Base-by-base conservation (phyloP, 2,113 vertebrate genomes). In the Panthera uncia region DNA sequence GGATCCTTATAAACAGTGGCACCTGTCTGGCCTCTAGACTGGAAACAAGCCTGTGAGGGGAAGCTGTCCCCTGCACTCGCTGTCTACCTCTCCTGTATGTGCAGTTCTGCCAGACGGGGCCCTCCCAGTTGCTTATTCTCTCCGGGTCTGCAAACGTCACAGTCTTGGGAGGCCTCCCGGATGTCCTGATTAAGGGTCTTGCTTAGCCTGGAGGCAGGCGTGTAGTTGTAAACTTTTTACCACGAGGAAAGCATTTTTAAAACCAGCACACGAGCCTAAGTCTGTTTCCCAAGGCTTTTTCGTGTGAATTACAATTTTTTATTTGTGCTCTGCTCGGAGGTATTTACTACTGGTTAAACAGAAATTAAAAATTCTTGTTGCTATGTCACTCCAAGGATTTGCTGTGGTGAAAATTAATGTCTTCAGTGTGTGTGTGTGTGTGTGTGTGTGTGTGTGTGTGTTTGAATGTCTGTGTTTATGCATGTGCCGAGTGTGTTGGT, bases 291-390 rank as follows among this genome's bases (percentile, higher is more conserved):
- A 79, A 92, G 36, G 0, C 31, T 92, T 95, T 97, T 81, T 11
- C 94, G 93, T 96, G 16, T 83, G 41, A 84, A 38, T 88, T 92
- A 91, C 63, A 92, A 7, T 97, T 96, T 85, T 78, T 5, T 97
- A 66, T 95, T 82, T 91, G 66, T 89, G 84, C 80, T 97, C 18
- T 79, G 69, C 73, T 61, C 61, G n/a, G 91, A 74, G 83, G 91
- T 74, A 29, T 69, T 97, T 36, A 45, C 36, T 48, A 76, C 66
- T 85, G 55, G n/a, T 96, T 97, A 81, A 96, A 68, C 4, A 71
- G 36, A 91, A 97, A 91, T 97, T 92, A 65, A 69, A 74, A 97
- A 86, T 96, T 87, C 88, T 89, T 86, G 71, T 19, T 98, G 14
- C 57, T 87, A 4, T 85, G 63, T 97, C 7, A 78, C 98, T 94